These are phyloP conservation scores for Pandion haliaetus DNA, from an alignment of 2,113 vertebrate species.

Conservation along the genomic window DNA sequence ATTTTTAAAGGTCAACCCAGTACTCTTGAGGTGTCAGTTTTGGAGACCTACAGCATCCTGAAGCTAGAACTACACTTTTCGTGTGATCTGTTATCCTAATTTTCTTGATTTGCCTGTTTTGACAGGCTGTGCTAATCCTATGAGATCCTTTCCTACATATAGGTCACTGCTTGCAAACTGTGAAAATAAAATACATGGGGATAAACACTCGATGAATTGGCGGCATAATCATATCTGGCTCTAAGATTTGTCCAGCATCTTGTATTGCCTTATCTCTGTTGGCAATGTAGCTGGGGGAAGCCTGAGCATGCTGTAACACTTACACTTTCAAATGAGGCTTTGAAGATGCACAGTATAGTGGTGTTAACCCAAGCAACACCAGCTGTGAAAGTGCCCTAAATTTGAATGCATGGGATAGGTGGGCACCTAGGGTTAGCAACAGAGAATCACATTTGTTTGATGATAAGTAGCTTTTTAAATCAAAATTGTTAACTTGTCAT, in stretches of 20 bases:
- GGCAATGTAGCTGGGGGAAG: fast-evolving
- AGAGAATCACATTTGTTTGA: neutral
- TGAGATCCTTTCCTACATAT: neutral
- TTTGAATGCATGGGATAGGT: fast-evolving
- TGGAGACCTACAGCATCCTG: neutral
- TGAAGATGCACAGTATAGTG: neutral
- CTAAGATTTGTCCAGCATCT: neutral
- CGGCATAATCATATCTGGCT: neutral
- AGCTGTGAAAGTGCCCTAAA: neutral
- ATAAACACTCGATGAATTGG: fast-evolving
- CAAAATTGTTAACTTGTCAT: fast-evolving
- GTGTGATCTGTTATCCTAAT: neutral
- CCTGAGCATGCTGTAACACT: neutral
- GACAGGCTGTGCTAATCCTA: neutral
- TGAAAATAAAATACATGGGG: neutral
- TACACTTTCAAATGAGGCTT: fast-evolving
- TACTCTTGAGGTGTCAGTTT: fast-evolving
- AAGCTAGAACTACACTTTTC: neutral
- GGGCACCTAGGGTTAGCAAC: neutral
- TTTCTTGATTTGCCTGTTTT: neutral
- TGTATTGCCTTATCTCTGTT: neutral
- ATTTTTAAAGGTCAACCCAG: neutral
- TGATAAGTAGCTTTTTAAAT: neutral
- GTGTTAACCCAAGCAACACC: neutral
- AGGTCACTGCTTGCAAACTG: neutral